phyloP scores from a whole-genome alignment of 2,888 invertebrate species.

The Mesoligia furuncula region DNA sequence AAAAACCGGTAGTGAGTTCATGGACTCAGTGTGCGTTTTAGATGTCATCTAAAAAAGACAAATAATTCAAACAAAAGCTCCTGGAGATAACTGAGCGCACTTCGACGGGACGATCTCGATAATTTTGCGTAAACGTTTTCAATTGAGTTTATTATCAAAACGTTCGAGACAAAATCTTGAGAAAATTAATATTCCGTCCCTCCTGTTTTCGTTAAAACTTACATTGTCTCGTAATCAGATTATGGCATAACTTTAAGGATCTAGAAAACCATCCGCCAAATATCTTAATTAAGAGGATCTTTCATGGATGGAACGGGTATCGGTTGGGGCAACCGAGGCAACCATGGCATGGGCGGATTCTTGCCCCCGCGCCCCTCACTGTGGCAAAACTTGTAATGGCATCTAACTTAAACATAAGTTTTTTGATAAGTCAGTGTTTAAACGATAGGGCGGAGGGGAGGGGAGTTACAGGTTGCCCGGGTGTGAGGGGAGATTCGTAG shows the following conservation, averaged over 20 bases:
- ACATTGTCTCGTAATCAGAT: conserved; percentile 72
- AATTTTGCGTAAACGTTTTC: conserved; percentile 51
- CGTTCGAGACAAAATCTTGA: conserved; percentile 56
- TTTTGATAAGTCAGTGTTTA: conserved; percentile 90
- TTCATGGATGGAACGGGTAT: conserved; percentile 61
- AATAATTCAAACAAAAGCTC: conserved; percentile 64
- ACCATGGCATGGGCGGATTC: conserved; percentile 65
- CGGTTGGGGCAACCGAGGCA: conserved; percentile 60
- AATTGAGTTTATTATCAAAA: conserved; percentile 48
- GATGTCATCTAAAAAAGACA: conserved; percentile 61
- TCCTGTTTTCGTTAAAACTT: conserved; percentile 64
- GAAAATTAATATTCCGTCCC: conserved; percentile 68
- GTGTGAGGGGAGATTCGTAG: conserved; percentile 80
- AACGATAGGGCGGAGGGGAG: conserved; percentile 85
- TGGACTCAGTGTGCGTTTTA: conserved; percentile 37
- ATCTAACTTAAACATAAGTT: conserved; percentile 89
- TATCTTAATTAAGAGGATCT: conserved; percentile 68
- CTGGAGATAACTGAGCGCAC: conserved; percentile 24
- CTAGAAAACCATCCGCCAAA: conserved; percentile 67
- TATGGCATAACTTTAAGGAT: conserved; percentile 69
- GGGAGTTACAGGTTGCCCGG: conserved; percentile 86
- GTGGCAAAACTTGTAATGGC: conserved; percentile 84
- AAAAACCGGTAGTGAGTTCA: conserved; percentile 48
- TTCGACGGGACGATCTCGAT: conserved; percentile 30
- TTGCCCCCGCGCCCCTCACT: conserved; percentile 67